Percentiles rank a stretch among this genome's conserved stretches.
Conservation (phyloP, 2,888 invertebrate species). For the Punctoribates punctum region DNA sequence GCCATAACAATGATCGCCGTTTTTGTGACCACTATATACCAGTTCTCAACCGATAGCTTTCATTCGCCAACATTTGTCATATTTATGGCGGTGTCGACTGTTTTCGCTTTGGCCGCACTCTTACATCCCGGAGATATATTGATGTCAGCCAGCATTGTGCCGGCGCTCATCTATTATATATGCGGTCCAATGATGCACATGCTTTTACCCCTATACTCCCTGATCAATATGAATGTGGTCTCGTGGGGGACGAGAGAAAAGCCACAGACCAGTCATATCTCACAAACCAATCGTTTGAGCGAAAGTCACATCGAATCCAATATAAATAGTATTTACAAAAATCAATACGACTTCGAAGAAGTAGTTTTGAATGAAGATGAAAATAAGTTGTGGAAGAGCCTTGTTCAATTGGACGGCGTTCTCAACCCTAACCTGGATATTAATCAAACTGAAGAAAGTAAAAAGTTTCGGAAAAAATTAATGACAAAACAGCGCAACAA, state of each 20-base stretch:
- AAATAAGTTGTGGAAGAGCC: not conserved
- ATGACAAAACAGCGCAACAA: conserved; percentile 28
- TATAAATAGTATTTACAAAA: not conserved
- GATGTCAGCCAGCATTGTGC: not conserved
- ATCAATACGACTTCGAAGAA: not conserved
- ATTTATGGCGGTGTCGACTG: not conserved
- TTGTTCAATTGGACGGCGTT: not conserved
- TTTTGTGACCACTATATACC: not conserved
- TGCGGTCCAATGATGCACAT: conserved; percentile 6
- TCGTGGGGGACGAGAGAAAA: conserved; percentile 28
- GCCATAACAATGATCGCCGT: conserved; percentile 7
- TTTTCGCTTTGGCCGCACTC: not conserved
- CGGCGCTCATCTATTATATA: not conserved
- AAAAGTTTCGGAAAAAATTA: not conserved
- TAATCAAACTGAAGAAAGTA: not conserved
- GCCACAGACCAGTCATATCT: not conserved
- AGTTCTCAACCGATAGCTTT: not conserved
- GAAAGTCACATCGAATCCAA: too few relatives aligned
- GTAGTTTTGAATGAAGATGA: not conserved
- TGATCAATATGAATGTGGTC: conserved; percentile 32
- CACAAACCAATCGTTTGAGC: too few relatives aligned
- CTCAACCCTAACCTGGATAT: conserved; percentile 17
- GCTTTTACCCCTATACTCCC: not conserved
- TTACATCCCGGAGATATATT: not conserved
- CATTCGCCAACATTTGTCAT: not conserved